phyloP scores from a whole-genome alignment of 35 echinoderm and acorn worm genomes.

The Apostichopus parvimensis region DNA sequence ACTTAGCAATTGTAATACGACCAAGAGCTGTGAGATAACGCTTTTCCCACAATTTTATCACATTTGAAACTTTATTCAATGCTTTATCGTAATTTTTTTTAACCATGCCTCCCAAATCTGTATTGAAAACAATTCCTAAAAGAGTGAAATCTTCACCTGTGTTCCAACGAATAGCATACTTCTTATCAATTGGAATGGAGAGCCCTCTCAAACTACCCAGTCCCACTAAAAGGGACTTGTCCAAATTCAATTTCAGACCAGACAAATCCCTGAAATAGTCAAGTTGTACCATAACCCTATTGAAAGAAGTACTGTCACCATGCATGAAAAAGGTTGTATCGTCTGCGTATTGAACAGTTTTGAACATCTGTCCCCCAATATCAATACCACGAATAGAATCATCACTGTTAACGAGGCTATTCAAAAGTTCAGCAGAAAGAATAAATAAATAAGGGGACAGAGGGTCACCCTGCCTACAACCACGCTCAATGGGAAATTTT shows the following conservation, averaged over 20 bases:
- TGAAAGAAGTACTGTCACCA: not conserved
- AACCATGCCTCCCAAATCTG: not conserved
- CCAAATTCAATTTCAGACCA: not conserved
- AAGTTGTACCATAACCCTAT: not conserved
- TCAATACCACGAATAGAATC: not conserved
- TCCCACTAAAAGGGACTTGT: not conserved
- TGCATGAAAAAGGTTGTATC: conserved; percentile 18
- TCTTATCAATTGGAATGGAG: not conserved
- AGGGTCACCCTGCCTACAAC: conserved; percentile 12
- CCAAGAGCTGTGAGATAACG: not conserved
- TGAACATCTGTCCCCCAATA: not conserved
- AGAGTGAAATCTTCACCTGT: not conserved
- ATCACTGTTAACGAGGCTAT: not conserved
- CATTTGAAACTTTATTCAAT: not conserved
- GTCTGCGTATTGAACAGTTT: conserved; percentile 10
- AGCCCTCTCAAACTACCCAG: not conserved
- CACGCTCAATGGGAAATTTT: not conserved
- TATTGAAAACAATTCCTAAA: not conserved
- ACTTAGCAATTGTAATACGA: not conserved
- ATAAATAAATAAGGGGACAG: conserved; percentile 17
- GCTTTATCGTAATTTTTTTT: not conserved
- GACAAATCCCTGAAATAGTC: not conserved
- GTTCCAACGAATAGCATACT: not conserved
- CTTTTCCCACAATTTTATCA: not conserved
- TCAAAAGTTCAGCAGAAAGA: not conserved